These are phyloP conservation scores for Dasyornis broadbenti DNA, from an alignment of 2,113 vertebrate genomes.

Conservation along the genomic window DNA sequence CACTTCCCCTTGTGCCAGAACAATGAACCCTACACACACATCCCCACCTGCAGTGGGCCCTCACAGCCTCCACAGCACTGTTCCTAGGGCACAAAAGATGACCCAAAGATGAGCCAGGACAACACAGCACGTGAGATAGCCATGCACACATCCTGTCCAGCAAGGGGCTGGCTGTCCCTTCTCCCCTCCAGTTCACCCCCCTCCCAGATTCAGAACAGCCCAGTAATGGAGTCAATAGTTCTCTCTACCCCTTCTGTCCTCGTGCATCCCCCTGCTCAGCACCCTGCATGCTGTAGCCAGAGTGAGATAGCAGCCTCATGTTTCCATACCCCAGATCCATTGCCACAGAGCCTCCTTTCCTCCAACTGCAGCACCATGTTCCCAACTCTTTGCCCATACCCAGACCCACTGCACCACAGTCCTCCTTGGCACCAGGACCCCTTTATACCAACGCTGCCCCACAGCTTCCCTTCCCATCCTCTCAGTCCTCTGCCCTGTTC, in stretches of 20 bases:
- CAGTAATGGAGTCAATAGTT: not conserved
- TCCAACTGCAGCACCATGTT: not conserved
- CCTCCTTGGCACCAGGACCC: rapidly evolving
- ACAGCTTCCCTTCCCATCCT: rapidly evolving
- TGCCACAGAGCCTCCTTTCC: not conserved
- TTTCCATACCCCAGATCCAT: not conserved
- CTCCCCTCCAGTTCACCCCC: rapidly evolving
- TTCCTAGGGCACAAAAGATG: not conserved
- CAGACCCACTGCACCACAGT: not conserved
- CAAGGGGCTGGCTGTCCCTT: not conserved
- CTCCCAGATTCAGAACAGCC: not conserved
- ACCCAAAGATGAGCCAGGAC: not conserved
- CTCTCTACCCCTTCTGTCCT: not conserved
- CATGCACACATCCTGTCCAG: not conserved
- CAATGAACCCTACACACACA: too few species aligned
- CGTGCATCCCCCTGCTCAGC: not conserved
- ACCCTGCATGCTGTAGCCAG: rapidly evolving
- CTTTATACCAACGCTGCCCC: rapidly evolving
- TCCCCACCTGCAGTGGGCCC: not conserved
- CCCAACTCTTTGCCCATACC: rapidly evolving
- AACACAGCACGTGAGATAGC: too few species aligned
- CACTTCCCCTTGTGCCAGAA: not conserved
- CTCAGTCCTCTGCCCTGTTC: not conserved
- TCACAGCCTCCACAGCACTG: not conserved
- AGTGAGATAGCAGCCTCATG: not conserved